Evolutionary conservation across 2,888 invertebrate species (phyloP), one percentile per base, ranked within the genome.

Genomic region (Drymonia ruficornis): DNA sequence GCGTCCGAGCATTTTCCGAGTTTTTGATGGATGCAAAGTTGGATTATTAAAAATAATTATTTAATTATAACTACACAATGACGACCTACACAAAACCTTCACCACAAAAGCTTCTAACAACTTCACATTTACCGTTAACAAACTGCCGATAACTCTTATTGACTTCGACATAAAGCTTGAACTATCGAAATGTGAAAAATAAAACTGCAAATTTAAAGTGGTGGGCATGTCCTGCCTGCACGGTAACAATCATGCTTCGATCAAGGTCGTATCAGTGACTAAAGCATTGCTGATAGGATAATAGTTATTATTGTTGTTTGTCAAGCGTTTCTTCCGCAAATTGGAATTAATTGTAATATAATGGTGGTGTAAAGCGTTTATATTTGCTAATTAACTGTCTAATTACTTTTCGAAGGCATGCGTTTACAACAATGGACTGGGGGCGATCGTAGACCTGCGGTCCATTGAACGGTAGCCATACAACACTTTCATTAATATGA

Each of bases 201-300:
- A 8, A 38, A 47, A 19, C 4, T 1, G 49, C 13, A 57, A 34
- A 50, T 54, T 3, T 50, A 53, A 42, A 19, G 45, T 65, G 46
- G 65, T 47, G 13, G 42, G 31, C 31, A 9, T 19, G 51, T 56
- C 61, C 50, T 55, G 52, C 54, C 46, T 55, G 57, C 50, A 52
- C 50, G 44, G 42, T 38, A 29, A 18, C 12, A 43, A 18, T 23
- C 23, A 23, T 44, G 45, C 18, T 28, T 5, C 45, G 2, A 45
- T 28, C 45, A 28, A 45, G 45, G 45, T n/a, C 23, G 43, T 18
- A 42, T 44, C 12, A 13, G 19, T 44, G 44, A 45, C 42, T 54
- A 64, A 53, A 54, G 47, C 13, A 13, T 56, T 53, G 28, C 8
- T 23, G 46, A 19, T 16, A 52, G 18, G 46, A 29, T 44, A 50